phyloP scores from a whole-genome alignment of 2,888 invertebrate genomes.

The Epistrophe eligans region DNA sequence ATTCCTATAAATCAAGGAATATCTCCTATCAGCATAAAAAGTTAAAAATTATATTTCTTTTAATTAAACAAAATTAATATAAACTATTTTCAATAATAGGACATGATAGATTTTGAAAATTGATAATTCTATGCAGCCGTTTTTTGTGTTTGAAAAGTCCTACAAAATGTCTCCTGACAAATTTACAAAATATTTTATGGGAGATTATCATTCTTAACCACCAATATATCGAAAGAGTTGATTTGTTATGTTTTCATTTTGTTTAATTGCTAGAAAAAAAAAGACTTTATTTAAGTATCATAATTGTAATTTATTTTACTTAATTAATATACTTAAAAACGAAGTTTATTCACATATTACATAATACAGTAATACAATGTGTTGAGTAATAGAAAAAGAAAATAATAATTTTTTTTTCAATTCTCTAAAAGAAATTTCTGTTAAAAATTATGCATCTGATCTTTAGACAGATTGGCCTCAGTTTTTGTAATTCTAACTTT shows the following conservation, averaged over 20 bases:
- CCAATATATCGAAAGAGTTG: too few relatives aligned
- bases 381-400: constrained; percentile 65
- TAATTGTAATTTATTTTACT: constrained; percentile 58
- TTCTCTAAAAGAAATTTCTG: constrained; percentile 55
- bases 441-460: constrained; percentile 45
- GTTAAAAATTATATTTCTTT: too few relatives aligned
- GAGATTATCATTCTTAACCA: too few relatives aligned
- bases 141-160: too few relatives aligned
- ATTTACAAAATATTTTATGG: too few relatives aligned
- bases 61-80: too few relatives aligned
- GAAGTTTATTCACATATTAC: constrained; percentile 71
- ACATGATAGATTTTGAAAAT: too few relatives aligned
- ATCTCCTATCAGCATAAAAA: too few relatives aligned
- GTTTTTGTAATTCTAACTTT: constrained; percentile 13
- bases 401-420: constrained; percentile 19
- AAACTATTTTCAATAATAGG: too few relatives aligned
- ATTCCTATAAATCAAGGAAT: too few relatives aligned
- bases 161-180: too few relatives aligned
- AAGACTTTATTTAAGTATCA: constrained; percentile 60
- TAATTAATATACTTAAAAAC: constrained; percentile 66
- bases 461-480: constrained; percentile 39
- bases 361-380: constrained; percentile 63
- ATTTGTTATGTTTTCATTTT: background rate
- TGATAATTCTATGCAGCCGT: too few relatives aligned
- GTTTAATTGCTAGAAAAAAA: background rate